Base-by-base conservation (phyloP, 2,888 invertebrate species). In the Euzetes globulus region DNA sequence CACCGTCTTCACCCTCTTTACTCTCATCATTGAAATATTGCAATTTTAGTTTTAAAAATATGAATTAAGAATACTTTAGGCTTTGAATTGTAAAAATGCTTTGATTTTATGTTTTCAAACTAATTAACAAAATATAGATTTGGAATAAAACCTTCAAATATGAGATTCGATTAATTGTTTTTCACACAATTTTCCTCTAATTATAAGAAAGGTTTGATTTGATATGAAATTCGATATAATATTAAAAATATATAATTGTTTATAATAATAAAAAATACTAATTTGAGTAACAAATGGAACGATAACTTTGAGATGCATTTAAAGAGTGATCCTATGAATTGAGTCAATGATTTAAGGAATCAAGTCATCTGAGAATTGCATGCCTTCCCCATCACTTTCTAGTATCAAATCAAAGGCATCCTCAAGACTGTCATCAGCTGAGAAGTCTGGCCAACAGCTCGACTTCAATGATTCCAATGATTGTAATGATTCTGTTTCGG, bases 351-450 rank as follows among this genome's bases (percentile, higher is more conserved):
- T 65, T 72, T 29, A 77, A 55, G 76, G 47, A 47, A 73, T 75
- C 55, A 76, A 71, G 27, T 77, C 77, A 55, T 77, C 77, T 58
- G 72, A 73, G 76, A 81, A 80, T 25, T 80, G 80, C 50, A 87
- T 80, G 47, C 87, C 86, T 77, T 87, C 87, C 7, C 86, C 87
- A 79, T 88, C 88, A 17, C 87, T 87, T 78, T 87, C 87, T 75
- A 88, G 80, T 47, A 86, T 81, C 29, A 86, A 81, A 78, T 85
- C 85, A 77, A 78, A 83, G 71, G 78, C 85, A 83, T 79, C 80
- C 29, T 78, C 78, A 52, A 80, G 74, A 15, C 77, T 72, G 27
- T 71, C 73, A 6, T 50, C 60, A 37, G 75, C 68, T 2, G 74
- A 72, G 27, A 72, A 72, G 60, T 74, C 77, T 58, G 76, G 47